Conservation (phyloP, 2,113 vertebrate genomes). For the Solenodon paradoxus region DNA sequence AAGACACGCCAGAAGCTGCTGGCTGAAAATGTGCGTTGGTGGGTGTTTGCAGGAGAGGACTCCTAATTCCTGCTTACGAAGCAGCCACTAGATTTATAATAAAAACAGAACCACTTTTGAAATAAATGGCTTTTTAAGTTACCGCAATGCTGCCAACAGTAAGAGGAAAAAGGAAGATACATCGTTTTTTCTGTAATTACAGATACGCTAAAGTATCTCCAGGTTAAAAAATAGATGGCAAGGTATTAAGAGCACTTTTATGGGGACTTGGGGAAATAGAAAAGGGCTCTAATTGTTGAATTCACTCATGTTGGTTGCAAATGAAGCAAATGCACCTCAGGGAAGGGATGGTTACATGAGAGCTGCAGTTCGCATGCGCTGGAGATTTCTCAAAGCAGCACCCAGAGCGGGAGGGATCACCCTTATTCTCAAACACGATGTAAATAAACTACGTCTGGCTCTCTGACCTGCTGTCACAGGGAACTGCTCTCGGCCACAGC, state of each 20-base stretch:
- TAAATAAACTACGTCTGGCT: neutral
- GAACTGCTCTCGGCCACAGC: rapidly evolving
- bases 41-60: neutral
- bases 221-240: neutral
- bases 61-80: conserved; percentile 39
- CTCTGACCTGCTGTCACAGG: neutral
- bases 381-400: neutral
- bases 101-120: conserved; percentile 41
- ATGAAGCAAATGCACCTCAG: neutral
- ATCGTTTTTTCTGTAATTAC: conserved; percentile 55
- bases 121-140: conserved; percentile 33
- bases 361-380: neutral
- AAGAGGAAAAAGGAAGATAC: conserved; percentile 40
- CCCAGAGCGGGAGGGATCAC: neutral
- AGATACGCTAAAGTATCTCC: neutral
- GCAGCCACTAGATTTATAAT: conserved; percentile 21
- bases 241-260: neutral
- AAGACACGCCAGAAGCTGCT: neutral
- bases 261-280: neutral
- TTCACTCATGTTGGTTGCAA: neutral
- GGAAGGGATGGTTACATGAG: neutral
- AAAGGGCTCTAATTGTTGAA: neutral
- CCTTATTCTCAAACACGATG: neutral
- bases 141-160: conserved; percentile 42
- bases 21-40: neutral